Evolutionary conservation across 2,888 invertebrate species (phyloP).

Genomic region (Malthinus seriepunctatus): DNA sequence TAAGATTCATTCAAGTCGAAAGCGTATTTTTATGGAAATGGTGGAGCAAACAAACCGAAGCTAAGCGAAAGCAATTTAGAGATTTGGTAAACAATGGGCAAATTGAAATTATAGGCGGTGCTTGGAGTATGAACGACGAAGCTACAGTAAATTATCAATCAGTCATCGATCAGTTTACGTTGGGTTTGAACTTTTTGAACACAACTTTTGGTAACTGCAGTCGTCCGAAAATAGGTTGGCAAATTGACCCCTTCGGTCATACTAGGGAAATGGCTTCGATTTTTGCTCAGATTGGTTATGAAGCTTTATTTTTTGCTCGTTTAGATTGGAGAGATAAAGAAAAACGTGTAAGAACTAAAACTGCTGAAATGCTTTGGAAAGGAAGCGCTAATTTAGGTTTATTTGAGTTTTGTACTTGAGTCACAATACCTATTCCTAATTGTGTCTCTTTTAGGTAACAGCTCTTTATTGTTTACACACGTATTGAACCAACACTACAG

Average conservation of each 20-base stretch:
- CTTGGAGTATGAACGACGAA: conserved; percentile 66
- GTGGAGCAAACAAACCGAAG: conserved; percentile 71
- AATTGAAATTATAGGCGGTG: conserved; percentile 65
- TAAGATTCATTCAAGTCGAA: conserved; percentile 77
- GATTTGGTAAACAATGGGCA: conserved; percentile 63
- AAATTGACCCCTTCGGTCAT: conserved; percentile 88
- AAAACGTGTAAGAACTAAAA: conserved; percentile 59
- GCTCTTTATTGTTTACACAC: conserved; percentile 62
- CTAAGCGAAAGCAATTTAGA: conserved; percentile 59
- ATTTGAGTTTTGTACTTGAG: no score
- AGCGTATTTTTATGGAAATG: conserved; percentile 80
- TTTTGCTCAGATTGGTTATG: conserved; percentile 69
- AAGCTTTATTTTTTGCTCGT: conserved; percentile 72
- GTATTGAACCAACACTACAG: conserved; percentile 59
- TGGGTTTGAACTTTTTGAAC: conserved; percentile 69
- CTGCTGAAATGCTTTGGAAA: conserved; percentile 74
- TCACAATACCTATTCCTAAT: no score
- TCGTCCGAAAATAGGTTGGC: conserved; percentile 78
- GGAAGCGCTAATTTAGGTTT: conserved; percentile 58
- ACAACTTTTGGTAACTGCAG: conserved; percentile 72
- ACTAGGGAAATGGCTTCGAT: conserved; percentile 69
- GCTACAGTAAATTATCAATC: conserved; percentile 71
- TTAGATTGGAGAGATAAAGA: conserved; percentile 70
- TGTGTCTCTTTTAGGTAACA: conserved; percentile 37
- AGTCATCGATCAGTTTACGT: conserved; percentile 71